Evolutionary conservation across 2,888 invertebrate genomes (phyloP).

Genomic region (Cerceris rybyensis): DNA sequence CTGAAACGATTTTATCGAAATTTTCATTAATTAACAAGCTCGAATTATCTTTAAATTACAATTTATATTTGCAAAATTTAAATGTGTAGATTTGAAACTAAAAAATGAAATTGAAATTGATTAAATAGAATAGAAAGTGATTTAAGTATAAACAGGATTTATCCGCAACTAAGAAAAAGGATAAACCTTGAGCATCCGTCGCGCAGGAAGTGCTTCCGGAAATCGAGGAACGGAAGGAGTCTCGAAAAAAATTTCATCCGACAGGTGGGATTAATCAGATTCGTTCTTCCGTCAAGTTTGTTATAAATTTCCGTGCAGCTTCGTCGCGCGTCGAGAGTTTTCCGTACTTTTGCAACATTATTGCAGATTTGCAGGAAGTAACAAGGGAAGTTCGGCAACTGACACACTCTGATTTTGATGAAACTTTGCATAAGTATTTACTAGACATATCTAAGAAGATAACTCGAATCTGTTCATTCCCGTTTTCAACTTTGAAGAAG

Average conservation of each 20-base stretch:
- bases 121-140: neutral
- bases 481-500: too few species aligned
- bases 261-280: neutral
- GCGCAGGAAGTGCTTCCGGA: neutral
- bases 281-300: neutral
- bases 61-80: neutral
- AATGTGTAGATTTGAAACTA: neutral
- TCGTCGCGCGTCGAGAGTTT: neutral
- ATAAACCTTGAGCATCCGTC: too few species aligned
- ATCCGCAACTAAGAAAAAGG: too few species aligned
- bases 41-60: too few species aligned
- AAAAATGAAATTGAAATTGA: neutral
- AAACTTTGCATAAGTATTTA: too few species aligned
- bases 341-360: slow-evolving; percentile 25
- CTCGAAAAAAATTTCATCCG: neutral
- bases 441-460: too few species aligned
- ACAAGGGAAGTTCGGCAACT: too few species aligned
- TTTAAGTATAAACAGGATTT: too few species aligned
- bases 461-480: too few species aligned
- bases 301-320: neutral
- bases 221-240: neutral
- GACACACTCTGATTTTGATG: too few species aligned
- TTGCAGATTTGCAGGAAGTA: slow-evolving; percentile 41
- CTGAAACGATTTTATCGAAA: too few species aligned
- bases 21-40: too few species aligned